Base-by-base conservation (phyloP, 2,888 invertebrate genomes). In the Erynnis tages region DNA sequence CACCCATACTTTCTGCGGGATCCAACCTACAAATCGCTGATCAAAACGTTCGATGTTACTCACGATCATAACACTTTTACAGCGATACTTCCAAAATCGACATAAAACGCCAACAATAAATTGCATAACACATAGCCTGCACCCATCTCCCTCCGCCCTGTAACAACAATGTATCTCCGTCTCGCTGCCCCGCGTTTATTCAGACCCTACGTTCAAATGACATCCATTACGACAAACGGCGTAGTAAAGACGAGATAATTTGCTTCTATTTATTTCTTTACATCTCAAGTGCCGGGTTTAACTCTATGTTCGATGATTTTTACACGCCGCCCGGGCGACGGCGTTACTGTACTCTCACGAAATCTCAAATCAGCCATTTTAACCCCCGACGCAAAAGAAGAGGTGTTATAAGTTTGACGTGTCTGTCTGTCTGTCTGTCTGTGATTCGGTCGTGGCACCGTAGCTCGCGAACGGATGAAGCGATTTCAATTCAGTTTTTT, bases 81-180 rank as follows among this genome's bases (percentile, higher is more conserved):
- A 41, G 13, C 23, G 38, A 23, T 38, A 38, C 40, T 27, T n/a
- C 40, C 40, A 23, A 41, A 41, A 41, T 41, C 40, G 16, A 38
- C 23, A 38, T 38, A 38, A 38, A 38, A 38, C 23, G 38, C 1
- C 11, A n/a, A 30, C 11, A 38, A 38, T 38, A 38, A 38, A 38
- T 38, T 38, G 38, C 38, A 38, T 38, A 21, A 38, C 38, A 27
- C 7, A 8, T 11, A 21, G 19, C 6, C 10, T 38, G 8, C 23
- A 16, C 13, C 23, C 8, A 3, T 38, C 38, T 23, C 38, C 3
- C 16, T 38, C 19, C 8, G 8, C 3, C 35, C 13, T 4, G 21
- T 8, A 35, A 14, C 10, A n/a, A 17, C n/a, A 17, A 5, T 10
- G 10, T 35, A 38, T 2, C 5, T 10, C 21, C 13, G 38, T 38